Conservation (phyloP, 2,797 vertebrate species). For the Mormyrus hasselquistii region DNA sequence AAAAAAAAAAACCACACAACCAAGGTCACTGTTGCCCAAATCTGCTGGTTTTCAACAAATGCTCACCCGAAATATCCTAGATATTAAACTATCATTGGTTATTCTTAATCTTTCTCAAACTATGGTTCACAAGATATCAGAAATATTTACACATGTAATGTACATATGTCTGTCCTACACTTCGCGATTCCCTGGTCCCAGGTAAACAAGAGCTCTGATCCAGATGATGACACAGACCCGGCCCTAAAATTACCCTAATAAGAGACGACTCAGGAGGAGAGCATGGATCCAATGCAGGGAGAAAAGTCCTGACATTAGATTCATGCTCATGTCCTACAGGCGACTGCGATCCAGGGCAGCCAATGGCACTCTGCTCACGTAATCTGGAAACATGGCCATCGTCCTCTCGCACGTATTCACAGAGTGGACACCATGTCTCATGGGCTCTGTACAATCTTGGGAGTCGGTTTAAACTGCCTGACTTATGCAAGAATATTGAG, state of each 20-base stretch:
- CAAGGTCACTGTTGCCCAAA: conserved; percentile 23
- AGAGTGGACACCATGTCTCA: conserved; percentile 42
- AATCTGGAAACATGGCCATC: conserved; percentile 58
- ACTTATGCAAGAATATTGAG: conserved; percentile 35
- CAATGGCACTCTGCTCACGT: conserved; percentile 33
- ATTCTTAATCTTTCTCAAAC: conserved; percentile 20
- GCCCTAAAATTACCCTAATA: conserved; percentile 56
- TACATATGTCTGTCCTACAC: conserved; percentile 25
- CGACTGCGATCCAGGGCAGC: conserved; percentile 57
- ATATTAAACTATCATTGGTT: conserved; percentile 15
- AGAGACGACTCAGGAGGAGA: conserved; percentile 55
- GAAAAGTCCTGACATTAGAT: conserved; percentile 68
- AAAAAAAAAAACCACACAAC: conserved; percentile 31
- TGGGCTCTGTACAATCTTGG: conserved; percentile 41
- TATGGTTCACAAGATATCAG: conserved; percentile 37
- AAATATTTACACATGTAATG: conserved; percentile 35
- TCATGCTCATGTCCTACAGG: conserved; percentile 54
- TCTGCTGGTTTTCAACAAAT: conserved; percentile 40
- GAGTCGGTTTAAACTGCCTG: conserved; percentile 42
- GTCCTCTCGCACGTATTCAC: conserved; percentile 51
- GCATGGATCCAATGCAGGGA: conserved; percentile 63
- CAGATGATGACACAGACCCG: conserved; percentile 44
- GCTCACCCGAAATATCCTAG: conserved; percentile 34
- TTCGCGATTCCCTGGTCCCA: neutral
- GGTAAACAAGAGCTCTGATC: conserved; percentile 36